Percentiles rank a stretch among this genome's conserved stretches.
Evolutionary conservation across 1,140 invertebrate species (phyloP).

Genomic region (Ceratoteleas bidentatus): DNA sequence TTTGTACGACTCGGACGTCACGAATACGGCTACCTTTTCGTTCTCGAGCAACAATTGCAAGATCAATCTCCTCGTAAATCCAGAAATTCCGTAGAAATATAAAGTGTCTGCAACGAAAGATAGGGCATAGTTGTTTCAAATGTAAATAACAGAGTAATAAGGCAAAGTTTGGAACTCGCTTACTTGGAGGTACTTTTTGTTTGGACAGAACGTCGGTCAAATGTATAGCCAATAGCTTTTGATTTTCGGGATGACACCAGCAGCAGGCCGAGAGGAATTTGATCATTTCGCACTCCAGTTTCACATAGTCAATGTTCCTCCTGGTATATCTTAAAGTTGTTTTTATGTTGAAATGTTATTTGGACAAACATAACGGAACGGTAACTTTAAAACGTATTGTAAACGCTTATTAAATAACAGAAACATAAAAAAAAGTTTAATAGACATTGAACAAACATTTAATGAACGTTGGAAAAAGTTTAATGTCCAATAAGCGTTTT

Average conservation of each 20-base stretch:
- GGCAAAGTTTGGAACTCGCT: constrained; percentile 6
- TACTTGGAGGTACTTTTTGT: constrained; percentile 84
- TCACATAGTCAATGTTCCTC: constrained; percentile 81
- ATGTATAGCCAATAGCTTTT: constrained; percentile 90
- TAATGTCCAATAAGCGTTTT: too few species aligned
- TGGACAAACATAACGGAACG: too few species aligned
- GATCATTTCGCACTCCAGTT: constrained; percentile 88
- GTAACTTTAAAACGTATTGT: too few species aligned
- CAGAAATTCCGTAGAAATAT: constrained; percentile 87
- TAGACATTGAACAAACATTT: too few species aligned
- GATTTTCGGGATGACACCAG: constrained; percentile 91
- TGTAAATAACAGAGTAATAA: neutral
- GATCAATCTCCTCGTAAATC: constrained; percentile 92
- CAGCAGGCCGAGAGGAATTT: constrained; percentile 89
- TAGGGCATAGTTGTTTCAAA: neutral
- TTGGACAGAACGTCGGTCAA: constrained; percentile 87
- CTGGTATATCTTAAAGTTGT: constrained; percentile 72
- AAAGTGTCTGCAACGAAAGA: constrained; percentile 74
- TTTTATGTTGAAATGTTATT: neutral
- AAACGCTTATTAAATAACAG: too few species aligned
- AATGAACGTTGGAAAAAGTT: too few species aligned
- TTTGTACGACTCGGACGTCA: constrained; percentile 82
- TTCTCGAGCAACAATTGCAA: constrained; percentile 92
- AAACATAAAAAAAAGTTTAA: too few species aligned
- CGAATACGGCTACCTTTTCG: constrained; percentile 89